These are phyloP conservation scores for Talpa occidentalis DNA, from an alignment of 2,113 vertebrate genomes.

Conservation along the genomic window DNA sequence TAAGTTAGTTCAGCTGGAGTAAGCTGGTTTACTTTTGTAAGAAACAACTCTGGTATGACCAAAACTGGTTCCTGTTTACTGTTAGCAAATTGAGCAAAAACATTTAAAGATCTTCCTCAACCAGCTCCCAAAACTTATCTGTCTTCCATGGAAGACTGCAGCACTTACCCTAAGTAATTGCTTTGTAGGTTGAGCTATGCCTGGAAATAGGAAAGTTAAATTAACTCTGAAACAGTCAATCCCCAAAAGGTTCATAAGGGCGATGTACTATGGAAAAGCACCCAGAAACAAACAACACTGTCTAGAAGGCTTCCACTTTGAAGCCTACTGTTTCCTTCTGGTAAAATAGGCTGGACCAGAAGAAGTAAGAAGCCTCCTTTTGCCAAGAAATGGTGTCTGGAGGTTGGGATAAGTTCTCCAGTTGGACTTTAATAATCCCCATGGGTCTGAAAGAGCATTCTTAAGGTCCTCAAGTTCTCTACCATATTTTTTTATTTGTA, in stretches of 20 bases:
- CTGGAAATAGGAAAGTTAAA: not conserved
- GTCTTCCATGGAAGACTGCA: not conserved
- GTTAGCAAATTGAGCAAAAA: not conserved
- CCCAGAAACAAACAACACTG: not conserved
- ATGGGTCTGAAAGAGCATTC: not conserved
- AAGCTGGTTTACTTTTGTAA: too few species aligned
- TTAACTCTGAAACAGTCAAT: not conserved
- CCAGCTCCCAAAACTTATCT: not conserved
- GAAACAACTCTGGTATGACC: not conserved
- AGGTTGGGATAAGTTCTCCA: not conserved
- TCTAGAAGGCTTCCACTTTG: not conserved
- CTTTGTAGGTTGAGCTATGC: not conserved
- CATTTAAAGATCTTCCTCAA: not conserved
- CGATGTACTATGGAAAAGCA: not conserved
- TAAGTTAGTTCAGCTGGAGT: too few species aligned
- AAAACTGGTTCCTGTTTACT: slow-evolving; percentile 22
- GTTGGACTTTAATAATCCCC: not conserved
- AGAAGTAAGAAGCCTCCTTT: not conserved
- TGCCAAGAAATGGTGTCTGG: not conserved
- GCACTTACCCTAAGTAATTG: not conserved
- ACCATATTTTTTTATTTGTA: not conserved
- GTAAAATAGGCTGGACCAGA: not conserved
- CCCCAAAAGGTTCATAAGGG: not conserved
- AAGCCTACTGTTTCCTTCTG: not conserved
- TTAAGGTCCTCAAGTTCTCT: not conserved